These are phyloP conservation scores for Ellobium chinense DNA, from an alignment of 2,888 invertebrate species.

Conservation along the genomic window DNA sequence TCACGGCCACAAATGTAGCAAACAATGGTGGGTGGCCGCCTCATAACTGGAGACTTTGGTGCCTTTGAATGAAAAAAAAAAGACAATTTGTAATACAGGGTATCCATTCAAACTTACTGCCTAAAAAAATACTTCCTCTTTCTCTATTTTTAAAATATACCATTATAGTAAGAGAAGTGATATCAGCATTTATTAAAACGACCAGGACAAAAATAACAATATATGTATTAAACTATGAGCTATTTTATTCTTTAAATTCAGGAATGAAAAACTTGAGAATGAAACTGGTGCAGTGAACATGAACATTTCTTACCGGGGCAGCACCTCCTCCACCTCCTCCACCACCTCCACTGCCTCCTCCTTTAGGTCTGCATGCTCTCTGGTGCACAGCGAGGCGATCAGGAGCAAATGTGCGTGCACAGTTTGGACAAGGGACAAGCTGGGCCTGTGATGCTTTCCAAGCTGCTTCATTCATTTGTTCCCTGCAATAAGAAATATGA, in stretches of 20 bases:
- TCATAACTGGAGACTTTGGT: conserved; percentile 53
- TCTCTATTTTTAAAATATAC: too few species aligned
- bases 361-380: conserved; percentile 67
- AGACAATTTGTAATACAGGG: too few species aligned
- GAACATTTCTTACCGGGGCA: too few species aligned
- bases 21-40: conserved; percentile 77
- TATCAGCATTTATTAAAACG: too few species aligned
- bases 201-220: too few species aligned
- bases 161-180: too few species aligned
- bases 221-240: too few species aligned
- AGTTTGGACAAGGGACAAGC: conserved; percentile 84
- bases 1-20: conserved; percentile 85
- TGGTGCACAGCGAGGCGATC: conserved; percentile 84
- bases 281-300: too few species aligned
- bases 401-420: conserved; percentile 85
- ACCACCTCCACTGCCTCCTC: conserved; percentile 5
- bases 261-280: too few species aligned
- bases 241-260: too few species aligned
- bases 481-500: conserved; percentile 53
- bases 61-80: conserved; percentile 31
- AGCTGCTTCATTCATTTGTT: conserved; percentile 80
- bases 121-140: too few species aligned
- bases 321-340: not conserved
- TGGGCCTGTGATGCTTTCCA: conserved; percentile 83
- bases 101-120: too few species aligned